Evolutionary conservation across 2,797 vertebrate species (phyloP).

Genomic region (Myotis pilosus): DNA sequence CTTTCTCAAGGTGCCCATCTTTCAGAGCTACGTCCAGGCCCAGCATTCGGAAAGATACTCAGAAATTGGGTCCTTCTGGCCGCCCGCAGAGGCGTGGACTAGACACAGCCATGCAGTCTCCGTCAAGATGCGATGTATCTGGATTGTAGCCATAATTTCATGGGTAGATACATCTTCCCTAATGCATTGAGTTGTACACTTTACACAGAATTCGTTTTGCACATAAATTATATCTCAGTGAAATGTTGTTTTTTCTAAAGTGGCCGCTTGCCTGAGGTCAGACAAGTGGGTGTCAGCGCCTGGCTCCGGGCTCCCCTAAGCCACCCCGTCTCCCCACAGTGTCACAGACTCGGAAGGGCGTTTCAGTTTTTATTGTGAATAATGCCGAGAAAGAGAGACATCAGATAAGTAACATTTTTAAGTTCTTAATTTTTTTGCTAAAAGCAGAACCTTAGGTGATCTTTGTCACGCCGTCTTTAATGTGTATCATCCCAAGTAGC

Average conservation of each 20-base stretch:
- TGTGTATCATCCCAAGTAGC: not conserved
- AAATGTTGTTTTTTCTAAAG: not conserved
- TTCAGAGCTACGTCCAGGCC: not conserved
- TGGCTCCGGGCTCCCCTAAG: not conserved
- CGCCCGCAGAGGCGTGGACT: not conserved
- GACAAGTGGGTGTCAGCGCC: not conserved
- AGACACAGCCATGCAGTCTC: not conserved
- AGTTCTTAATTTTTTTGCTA: slow-evolving; percentile 39
- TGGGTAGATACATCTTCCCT: not conserved
- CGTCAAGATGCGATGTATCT: not conserved
- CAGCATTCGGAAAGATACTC: not conserved
- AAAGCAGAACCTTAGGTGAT: slow-evolving; percentile 46
- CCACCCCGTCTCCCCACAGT: not conserved
- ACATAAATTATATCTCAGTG: not conserved
- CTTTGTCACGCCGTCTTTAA: not conserved
- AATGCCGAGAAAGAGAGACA: slow-evolving; percentile 4
- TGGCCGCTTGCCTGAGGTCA: not conserved
- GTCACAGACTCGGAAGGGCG: not conserved
- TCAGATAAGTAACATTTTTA: slow-evolving; percentile 29
- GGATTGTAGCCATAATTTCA: not conserved
- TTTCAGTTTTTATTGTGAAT: slow-evolving; percentile 12
- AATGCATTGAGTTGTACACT: not conserved
- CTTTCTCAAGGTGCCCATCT: not conserved
- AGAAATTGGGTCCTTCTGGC: not conserved
- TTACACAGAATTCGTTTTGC: not conserved